These are phyloP conservation scores for Heliconius sara DNA, from an alignment of 2,888 invertebrate species.

Conservation along the genomic window DNA sequence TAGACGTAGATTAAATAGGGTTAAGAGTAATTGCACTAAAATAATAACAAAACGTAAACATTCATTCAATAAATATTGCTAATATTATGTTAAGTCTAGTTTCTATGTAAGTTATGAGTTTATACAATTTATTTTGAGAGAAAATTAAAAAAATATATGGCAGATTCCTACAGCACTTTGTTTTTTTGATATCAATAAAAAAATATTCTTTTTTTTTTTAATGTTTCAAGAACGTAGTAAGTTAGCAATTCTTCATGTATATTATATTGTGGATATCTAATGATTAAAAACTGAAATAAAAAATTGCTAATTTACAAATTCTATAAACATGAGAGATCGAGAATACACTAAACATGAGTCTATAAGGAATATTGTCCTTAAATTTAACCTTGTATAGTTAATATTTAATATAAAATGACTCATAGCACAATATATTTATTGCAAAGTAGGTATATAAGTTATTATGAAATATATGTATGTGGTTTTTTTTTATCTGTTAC, in stretches of 20 bases:
- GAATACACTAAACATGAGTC: conserved; percentile 1
- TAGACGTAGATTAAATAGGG: conserved; percentile 37
- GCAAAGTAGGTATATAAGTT: no score
- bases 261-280: background rate
- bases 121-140: background rate
- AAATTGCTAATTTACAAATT: conserved; percentile 9
- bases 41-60: conserved; percentile 60
- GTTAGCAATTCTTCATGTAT: background rate
- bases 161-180: conserved; percentile 19
- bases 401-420: conserved; percentile 3
- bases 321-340: conserved; percentile 11
- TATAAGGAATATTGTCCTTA: conserved; percentile 12
- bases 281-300: no score
- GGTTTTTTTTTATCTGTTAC: no score
- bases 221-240: background rate
- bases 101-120: conserved; percentile 6
- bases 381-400: conserved; percentile 7
- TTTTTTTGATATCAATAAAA: conserved; percentile 15
- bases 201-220: background rate
- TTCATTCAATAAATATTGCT: conserved; percentile 33
- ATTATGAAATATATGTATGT: no score
- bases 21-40: conserved; percentile 62
- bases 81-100: conserved; percentile 14
- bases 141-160: conserved; percentile 24
- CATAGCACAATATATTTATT: background rate